These are phyloP conservation scores for Beroe ovata DNA, from an alignment of 37 sponge, comb jelly and placozoan species.

Conservation along the genomic window DNA sequence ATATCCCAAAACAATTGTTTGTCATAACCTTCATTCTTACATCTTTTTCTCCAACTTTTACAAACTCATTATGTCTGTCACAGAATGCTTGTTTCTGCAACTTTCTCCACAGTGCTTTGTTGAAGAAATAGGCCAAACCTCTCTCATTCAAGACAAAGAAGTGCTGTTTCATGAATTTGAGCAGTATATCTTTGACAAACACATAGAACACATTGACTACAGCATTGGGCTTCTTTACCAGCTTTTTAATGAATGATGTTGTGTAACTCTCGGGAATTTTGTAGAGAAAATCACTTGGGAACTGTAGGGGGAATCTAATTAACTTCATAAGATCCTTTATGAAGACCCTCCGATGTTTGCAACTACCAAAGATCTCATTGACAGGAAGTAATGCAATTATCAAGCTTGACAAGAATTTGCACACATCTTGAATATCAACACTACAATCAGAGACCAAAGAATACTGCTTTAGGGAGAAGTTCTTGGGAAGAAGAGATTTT, in stretches of 20 bases:
- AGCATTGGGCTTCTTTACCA: not conserved
- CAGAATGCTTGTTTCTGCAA: not conserved
- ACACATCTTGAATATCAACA: not conserved
- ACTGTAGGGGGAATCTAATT: not conserved
- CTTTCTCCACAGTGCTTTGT: not conserved
- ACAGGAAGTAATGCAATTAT: not conserved
- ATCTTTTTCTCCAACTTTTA: too few relatives aligned
- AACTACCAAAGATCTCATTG: not conserved
- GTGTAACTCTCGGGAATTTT: not conserved
- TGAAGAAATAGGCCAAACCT: not conserved
- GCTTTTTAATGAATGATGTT: not conserved
- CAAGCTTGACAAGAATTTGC: not conserved
- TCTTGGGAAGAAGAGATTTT: too few relatives aligned
- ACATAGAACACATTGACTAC: not conserved
- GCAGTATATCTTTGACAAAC: not conserved
- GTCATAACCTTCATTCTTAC: too few relatives aligned
- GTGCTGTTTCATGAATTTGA: not conserved
- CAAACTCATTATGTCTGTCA: not conserved
- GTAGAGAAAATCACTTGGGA: not conserved
- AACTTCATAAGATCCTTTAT: not conserved
- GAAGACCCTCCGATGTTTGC: not conserved
- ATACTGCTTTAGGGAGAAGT: too few relatives aligned
- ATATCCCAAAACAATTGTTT: too few relatives aligned
- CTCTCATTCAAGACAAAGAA: not conserved
- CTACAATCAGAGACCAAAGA: not conserved